A percentile compares a stretch with the other conserved stretches of the same genome.
These are phyloP conservation scores for Oreotragus oreotragus DNA, from an alignment of 2,113 vertebrate genomes.

Conservation along the genomic window DNA sequence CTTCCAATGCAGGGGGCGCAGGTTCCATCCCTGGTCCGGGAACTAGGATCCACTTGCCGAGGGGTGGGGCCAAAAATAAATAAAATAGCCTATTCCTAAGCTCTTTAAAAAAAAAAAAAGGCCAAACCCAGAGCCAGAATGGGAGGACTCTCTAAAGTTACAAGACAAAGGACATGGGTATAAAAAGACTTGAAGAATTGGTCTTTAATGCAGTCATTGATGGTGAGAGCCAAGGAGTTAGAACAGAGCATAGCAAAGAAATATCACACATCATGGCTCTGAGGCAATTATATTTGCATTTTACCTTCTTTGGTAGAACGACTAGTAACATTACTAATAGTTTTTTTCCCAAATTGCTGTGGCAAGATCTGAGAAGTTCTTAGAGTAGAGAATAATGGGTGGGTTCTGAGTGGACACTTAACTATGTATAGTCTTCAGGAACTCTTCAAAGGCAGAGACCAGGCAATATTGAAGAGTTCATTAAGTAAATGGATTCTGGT, in stretches of 20 bases:
- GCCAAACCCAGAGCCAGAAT: not conserved
- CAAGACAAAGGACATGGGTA: not conserved
- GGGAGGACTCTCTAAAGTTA: not conserved
- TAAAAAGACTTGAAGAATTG: not conserved
- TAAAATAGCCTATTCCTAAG: not conserved
- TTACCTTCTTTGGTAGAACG: not conserved
- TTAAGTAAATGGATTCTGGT: not conserved
- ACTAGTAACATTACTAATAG: not conserved
- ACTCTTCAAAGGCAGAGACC: not conserved
- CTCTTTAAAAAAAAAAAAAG: not conserved
- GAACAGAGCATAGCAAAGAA: not conserved
- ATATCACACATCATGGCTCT: not conserved
- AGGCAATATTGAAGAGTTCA: not conserved
- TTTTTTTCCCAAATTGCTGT: not conserved
- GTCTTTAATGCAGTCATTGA: not conserved
- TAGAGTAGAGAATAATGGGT: not conserved
- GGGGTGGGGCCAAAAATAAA: not conserved
- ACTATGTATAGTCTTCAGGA: not conserved
- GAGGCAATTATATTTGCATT: not conserved
- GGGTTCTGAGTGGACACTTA: not conserved
- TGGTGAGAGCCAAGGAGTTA: not conserved
- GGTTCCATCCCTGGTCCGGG: not conserved
- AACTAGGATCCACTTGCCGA: not conserved
- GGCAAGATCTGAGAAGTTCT: not conserved
- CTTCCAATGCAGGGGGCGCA: fast-evolving